Evolutionary conservation across 2,797 vertebrate genomes (phyloP), one percentile per base, ranked within the genome.

Genomic region (Microhierax caerulescens): DNA sequence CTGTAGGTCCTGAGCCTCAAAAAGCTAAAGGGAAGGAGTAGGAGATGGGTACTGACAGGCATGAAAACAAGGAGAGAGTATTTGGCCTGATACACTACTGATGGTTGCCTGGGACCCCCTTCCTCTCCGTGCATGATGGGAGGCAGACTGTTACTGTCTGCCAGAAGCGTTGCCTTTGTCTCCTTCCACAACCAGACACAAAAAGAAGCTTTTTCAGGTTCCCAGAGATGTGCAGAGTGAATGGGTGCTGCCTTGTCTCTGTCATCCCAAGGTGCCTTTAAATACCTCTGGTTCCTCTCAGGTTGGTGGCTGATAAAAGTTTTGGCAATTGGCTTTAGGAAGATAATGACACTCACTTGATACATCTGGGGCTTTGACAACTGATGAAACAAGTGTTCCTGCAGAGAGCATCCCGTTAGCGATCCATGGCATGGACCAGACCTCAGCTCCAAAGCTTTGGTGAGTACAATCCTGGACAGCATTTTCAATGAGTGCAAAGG

Each of bases 321-420:
- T 73, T n/a, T 69, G 77, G 39, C 23, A 47, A 10, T 51, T 54
- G 63, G 34, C 43, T 84, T 37, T 47, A 37, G 56, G 45, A 51
- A 76, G 54, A 5, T 59, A 7, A 12, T 34, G 72, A 5, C 11
- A 5, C 11, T 36, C 4, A 1, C 59, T 43, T 34, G 51, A 23
- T 37, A 9, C 7, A 4, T 7, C 65, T 39, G 74, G 50, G 86
- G 36, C 32, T 85, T 20, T 61, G 51, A 3, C 21, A 65, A 54
- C 3, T 23, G 87, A 7, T 43, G 64, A 54, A 77, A 39, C 22
- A 6, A 37, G 37, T 10, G 21, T 8, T 48, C 27, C 47, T 48
- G 37, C 73, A 86, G 72, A 36, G 9, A 61, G 25, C 9, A 8
- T 4, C 45, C 36, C 0, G 0, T 2, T 1, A 20, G 23, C 21